These are phyloP conservation scores for Acromyrmex echinatior DNA, from an alignment of 1,140 invertebrate genomes.

Conservation along the genomic window DNA sequence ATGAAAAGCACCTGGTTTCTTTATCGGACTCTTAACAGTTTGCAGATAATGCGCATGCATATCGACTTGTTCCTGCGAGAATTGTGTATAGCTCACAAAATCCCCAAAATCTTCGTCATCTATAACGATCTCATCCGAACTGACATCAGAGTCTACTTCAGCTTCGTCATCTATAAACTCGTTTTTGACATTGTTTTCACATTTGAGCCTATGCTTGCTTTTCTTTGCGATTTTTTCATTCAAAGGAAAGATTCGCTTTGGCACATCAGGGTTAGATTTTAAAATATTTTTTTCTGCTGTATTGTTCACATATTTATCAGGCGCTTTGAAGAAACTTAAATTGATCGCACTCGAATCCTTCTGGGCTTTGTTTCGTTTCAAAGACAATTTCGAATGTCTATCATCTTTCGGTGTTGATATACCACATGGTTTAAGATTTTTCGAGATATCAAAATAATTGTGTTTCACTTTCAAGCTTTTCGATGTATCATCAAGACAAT, in stretches of 20 bases:
- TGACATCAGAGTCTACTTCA: slow-evolving; percentile 84
- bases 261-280: background rate
- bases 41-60: slow-evolving; percentile 88
- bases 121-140: slow-evolving; percentile 69
- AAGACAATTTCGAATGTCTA: slow-evolving; percentile 23
- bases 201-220: slow-evolving; percentile 1
- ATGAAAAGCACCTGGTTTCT: slow-evolving; percentile 69
- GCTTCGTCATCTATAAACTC: slow-evolving; percentile 88
- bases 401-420: background rate
- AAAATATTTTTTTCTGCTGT: background rate
- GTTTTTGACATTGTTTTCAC: slow-evolving; percentile 54
- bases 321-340: slow-evolving; percentile 42
- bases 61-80: slow-evolving; percentile 83
- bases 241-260: background rate
- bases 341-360: slow-evolving; percentile 10
- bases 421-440: background rate
- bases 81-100: slow-evolving; percentile 84
- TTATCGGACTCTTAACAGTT: slow-evolving; percentile 84
- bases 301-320: slow-evolving; percentile 36
- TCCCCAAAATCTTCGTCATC: slow-evolving; percentile 80
- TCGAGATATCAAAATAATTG: background rate
- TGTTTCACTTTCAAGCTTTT: background rate
- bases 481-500: background rate
- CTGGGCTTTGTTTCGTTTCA: slow-evolving; percentile 31
- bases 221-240: background rate